These are phyloP conservation scores for Drosophila sp. DNA, from an alignment of 1,140 invertebrate species.

Conservation along the genomic window DNA sequence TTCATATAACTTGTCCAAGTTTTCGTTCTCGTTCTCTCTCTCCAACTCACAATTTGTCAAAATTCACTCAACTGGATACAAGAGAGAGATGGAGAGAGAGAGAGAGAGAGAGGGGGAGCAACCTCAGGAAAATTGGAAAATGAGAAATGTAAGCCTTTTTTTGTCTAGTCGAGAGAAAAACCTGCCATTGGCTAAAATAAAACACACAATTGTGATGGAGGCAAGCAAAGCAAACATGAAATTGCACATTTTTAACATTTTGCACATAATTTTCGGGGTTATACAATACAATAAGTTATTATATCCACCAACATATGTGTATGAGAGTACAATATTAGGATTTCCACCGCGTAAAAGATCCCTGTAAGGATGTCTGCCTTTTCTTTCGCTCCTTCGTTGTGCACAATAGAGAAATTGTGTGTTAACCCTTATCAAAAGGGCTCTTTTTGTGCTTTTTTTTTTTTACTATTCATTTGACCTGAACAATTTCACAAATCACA, in stretches of 20 bases:
- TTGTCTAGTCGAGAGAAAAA: constrained; percentile 19
- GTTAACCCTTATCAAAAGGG: constrained; percentile 63
- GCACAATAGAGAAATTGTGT: constrained; percentile 4
- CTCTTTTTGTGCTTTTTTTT: constrained; percentile 27
- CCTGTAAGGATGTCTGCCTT: neutral
- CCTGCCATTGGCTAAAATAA: neutral
- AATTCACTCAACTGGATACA: constrained; percentile 67
- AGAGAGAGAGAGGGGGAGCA: constrained; percentile 20
- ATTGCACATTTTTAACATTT: constrained; percentile 75
- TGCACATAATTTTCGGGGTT: constrained; percentile 59
- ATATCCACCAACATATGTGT: neutral
- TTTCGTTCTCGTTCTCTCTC: constrained; percentile 9
- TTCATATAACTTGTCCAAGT: constrained; percentile 27
- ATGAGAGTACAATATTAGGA: neutral
- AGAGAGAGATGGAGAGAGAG: constrained; percentile 27
- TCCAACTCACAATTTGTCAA: constrained; percentile 75
- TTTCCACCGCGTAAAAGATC: neutral
- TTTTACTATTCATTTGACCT: constrained; percentile 21
- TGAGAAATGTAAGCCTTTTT: constrained; percentile 29
- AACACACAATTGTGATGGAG: constrained; percentile 17
- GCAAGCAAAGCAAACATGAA: constrained; percentile 61
- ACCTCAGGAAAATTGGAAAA: constrained; percentile 21
- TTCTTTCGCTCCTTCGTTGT: constrained; percentile 13
- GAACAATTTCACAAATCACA: constrained; percentile 11
- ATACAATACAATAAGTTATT: constrained; percentile 13